phyloP scores from a whole-genome alignment of 2,888 invertebrate species.

The Mythimna pallens region DNA sequence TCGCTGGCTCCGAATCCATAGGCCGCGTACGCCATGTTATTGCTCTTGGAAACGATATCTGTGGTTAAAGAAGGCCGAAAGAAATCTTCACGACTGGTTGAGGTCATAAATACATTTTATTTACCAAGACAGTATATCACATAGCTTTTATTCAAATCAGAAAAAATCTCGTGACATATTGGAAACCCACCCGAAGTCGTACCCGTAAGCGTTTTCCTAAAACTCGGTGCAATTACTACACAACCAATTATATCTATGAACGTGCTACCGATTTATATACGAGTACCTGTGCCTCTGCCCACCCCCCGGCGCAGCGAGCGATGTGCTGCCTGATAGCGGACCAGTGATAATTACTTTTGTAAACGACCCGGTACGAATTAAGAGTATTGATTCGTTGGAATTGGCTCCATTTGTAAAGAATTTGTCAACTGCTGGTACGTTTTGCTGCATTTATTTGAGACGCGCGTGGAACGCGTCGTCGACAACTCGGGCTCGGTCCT shows the following conservation, averaged over 20 bases:
- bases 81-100: no score
- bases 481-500: no score
- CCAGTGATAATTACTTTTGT: conserved; percentile 52
- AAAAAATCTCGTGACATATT: conserved; percentile 16
- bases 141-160: background rate
- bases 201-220: conserved; percentile 58
- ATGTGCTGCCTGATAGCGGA: conserved; percentile 49
- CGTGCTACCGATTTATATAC: conserved; percentile 55
- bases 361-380: conserved; percentile 31
- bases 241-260: conserved; percentile 61
- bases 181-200: conserved; percentile 22
- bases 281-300: conserved; percentile 36
- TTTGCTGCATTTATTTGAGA: background rate
- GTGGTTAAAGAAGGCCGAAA: no score
- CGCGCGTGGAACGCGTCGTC: no score
- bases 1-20: no score
- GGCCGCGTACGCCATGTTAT: no score
- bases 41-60: no score
- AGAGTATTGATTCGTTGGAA: conserved; percentile 29
- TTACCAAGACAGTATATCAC: background rate
- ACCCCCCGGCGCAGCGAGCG: conserved; percentile 33
- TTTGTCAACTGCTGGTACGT: background rate
- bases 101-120: no score
- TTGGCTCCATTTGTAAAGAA: conserved; percentile 15
- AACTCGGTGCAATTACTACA: conserved; percentile 60